A percentile compares a stretch with the other conserved stretches of the same genome.
phyloP scores from a whole-genome alignment of 2,797 vertebrate genomes.

The Micromesistius poutassou region DNA sequence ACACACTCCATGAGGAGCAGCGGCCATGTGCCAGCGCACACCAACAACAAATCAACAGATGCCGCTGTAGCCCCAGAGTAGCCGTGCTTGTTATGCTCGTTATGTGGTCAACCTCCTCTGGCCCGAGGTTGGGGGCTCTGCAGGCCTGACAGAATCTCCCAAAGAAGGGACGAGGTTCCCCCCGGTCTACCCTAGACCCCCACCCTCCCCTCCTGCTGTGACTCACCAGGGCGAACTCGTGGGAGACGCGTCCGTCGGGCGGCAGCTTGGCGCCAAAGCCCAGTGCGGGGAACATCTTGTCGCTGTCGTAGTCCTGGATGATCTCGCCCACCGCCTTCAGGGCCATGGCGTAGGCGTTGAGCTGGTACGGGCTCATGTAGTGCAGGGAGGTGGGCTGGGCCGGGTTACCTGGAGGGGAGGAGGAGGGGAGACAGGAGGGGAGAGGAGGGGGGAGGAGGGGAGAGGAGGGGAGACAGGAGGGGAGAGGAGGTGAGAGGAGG shows the following conservation, averaged over 20 bases:
- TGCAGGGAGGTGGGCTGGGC: constrained; percentile 95
- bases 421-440: neutral
- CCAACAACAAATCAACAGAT: no score
- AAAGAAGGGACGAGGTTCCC: neutral
- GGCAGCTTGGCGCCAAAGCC: constrained; percentile 96
- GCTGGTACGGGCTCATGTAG: constrained; percentile 97
- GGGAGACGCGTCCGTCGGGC: constrained; percentile 92
- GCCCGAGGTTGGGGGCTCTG: no score
- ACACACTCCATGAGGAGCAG: neutral
- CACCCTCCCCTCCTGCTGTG: neutral
- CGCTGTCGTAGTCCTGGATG: constrained; percentile 97
- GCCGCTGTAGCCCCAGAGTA: no score
- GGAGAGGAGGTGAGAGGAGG: constrained; percentile 47
- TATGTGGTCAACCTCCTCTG: neutral
- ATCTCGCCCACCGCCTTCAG: constrained; percentile 96
- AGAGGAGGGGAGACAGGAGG: constrained; percentile 11
- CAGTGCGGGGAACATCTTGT: constrained; percentile 98
- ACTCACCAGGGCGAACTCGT: constrained; percentile 94
- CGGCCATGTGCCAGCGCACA: no score
- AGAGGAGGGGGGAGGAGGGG: neutral
- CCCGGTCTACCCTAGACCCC: neutral
- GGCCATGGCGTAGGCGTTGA: constrained; percentile 95
- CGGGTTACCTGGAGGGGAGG: constrained; percentile 84
- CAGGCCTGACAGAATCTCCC: neutral
- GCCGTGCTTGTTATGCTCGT: no score